Conservation (phyloP, 2,113 vertebrate genomes). For the Tetrao urogallus region DNA sequence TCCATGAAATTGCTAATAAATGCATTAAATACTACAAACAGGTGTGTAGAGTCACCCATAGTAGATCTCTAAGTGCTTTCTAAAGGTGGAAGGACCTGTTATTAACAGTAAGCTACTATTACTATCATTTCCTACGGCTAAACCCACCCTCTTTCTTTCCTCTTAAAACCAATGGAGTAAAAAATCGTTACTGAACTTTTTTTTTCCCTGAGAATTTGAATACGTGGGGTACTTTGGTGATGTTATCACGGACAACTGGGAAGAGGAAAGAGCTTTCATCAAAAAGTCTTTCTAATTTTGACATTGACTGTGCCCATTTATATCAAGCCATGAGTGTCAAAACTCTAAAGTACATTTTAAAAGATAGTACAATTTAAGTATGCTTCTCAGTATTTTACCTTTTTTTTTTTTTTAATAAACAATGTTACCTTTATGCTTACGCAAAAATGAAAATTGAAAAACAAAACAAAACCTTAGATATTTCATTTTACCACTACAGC, state of each 20-base stretch:
- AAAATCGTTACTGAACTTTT: background rate
- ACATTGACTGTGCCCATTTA: conserved; percentile 83
- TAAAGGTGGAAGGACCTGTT: background rate
- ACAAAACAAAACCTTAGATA: background rate
- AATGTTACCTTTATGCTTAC: conserved; percentile 37
- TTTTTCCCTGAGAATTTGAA: background rate
- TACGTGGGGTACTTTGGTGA: background rate
- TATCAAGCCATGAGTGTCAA: conserved; percentile 62
- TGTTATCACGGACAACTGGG: background rate
- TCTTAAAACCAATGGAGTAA: background rate
- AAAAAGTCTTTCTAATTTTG: background rate
- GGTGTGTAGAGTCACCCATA: background rate
- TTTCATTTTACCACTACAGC: conserved; percentile 40
- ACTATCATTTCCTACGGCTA: background rate
- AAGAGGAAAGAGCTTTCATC: background rate
- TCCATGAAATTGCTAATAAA: background rate
- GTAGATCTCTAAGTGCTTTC: background rate
- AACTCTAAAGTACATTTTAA: conserved; percentile 29
- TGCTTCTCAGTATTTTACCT: conserved; percentile 1
- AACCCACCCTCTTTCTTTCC: background rate
- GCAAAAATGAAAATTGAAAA: conserved; percentile 35
- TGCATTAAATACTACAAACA: background rate
- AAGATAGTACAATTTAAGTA: background rate
- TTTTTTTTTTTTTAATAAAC: background rate
- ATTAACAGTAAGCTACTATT: background rate